Evolutionary conservation across 2,888 invertebrate genomes (phyloP).

Genomic region (Frankliniella fusca): DNA sequence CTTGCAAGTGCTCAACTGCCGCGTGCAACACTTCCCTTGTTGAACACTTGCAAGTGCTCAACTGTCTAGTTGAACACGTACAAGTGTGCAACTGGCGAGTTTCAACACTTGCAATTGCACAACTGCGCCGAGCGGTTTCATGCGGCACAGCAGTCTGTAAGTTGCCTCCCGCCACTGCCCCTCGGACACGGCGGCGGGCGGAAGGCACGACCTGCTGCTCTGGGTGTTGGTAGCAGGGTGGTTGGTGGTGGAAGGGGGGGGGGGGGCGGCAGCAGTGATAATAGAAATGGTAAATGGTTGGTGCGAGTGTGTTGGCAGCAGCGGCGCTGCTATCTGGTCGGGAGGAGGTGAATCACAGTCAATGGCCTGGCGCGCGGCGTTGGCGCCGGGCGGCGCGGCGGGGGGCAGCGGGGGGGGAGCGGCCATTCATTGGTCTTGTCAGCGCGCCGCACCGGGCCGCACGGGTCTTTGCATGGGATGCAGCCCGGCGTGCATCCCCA

Average conservation of each 20-base stretch:
- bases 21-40: too few species aligned
- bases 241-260: not conserved
- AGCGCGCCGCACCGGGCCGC: not conserved
- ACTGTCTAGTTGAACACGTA: too few species aligned
- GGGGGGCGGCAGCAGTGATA: not conserved
- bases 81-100: too few species aligned
- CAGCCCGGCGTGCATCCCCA: not conserved
- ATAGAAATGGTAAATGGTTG: not conserved
- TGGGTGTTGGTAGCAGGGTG: not conserved
- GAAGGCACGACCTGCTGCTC: too few species aligned
- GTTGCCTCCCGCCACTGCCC: too few species aligned
- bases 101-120: too few species aligned
- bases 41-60: too few species aligned
- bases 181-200: too few species aligned
- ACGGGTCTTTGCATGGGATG: not conserved
- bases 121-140: too few species aligned
- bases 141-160: too few species aligned
- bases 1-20: too few species aligned
- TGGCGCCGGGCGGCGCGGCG: not conserved
- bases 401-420: not conserved
- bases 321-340: not conserved
- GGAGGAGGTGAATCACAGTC: not conserved
- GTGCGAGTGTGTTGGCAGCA: not conserved
- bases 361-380: not conserved
- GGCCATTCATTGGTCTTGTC: constrained; percentile 14